Conservation (phyloP, 2,113 vertebrate species). For the Leptobrachium leishanense region DNA sequence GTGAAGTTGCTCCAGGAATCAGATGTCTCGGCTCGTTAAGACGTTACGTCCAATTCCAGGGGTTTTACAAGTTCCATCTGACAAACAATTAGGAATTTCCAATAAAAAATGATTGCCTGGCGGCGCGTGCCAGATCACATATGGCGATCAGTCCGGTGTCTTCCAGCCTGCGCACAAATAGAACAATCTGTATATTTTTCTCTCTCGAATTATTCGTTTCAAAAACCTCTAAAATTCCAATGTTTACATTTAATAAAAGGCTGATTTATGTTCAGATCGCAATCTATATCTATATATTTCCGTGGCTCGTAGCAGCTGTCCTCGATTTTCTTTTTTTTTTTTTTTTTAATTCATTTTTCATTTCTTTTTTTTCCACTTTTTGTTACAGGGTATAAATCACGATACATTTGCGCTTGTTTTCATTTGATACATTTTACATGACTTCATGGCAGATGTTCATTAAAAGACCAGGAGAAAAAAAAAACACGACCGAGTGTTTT, state of each 20-base stretch:
- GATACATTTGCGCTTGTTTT: constrained; percentile 4
- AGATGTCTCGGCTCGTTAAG: too few species aligned
- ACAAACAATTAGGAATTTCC: constrained; percentile 12
- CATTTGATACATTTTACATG: neutral
- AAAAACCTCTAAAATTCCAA: neutral
- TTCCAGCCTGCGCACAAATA: neutral
- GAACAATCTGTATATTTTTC: neutral
- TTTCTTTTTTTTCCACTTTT: neutral
- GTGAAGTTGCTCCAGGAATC: too few species aligned
- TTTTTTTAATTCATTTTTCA: neutral
- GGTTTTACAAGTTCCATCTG: constrained; percentile 17
- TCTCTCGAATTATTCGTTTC: neutral
- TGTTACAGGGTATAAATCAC: constrained; percentile 14
- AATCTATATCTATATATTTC: constrained; percentile 1
- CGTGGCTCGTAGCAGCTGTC: neutral
- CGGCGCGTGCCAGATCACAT: neutral
- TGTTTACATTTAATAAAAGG: constrained; percentile 20
- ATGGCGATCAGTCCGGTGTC: neutral
- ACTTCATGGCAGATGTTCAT: constrained; percentile 23
- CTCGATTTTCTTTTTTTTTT: neutral
- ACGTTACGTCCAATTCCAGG: neutral
- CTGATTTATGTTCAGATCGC: constrained; percentile 5
- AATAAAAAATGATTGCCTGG: constrained; percentile 20
- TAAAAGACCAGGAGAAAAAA: neutral
- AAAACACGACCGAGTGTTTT: neutral